Evolutionary conservation across 35 echinoderm and acorn worm genomes (phyloP).

Genomic region (Patiria miniata): DNA sequence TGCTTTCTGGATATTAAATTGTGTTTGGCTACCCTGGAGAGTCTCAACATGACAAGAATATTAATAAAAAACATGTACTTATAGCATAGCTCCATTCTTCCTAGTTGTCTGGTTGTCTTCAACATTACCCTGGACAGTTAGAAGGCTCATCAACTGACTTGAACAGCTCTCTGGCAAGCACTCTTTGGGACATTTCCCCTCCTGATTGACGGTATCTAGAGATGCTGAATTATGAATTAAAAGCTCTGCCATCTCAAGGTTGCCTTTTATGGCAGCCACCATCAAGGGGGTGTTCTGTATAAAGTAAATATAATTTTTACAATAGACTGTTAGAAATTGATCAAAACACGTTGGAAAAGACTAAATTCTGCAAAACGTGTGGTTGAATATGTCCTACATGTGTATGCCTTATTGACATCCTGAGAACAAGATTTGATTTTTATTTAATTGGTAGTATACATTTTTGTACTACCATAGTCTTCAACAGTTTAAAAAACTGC

Average conservation of each 20-base stretch:
- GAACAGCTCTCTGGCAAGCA: background rate
- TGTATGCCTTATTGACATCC: no score
- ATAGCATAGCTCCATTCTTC: background rate
- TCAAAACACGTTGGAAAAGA: no score
- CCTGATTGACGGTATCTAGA: background rate
- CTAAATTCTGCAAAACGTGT: no score
- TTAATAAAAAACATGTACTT: background rate
- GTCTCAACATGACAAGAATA: background rate
- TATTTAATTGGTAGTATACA: no score
- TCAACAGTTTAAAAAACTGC: no score
- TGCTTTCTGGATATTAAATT: no score
- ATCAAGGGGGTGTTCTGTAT: constrained; percentile 62
- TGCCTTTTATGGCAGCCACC: constrained; percentile 20
- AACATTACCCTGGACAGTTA: background rate
- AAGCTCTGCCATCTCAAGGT: background rate
- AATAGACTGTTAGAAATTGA: background rate
- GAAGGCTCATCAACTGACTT: constrained; percentile 23
- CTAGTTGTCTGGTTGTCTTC: background rate
- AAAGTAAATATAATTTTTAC: background rate
- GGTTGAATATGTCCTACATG: no score
- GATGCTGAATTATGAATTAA: constrained; percentile 56
- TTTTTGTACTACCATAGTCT: no score
- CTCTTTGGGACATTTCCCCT: constrained; percentile 19
- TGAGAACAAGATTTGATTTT: no score
- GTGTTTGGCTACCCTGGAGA: no score